phyloP scores from a whole-genome alignment of 2,888 invertebrate species.

The Aethes cnicana region DNA sequence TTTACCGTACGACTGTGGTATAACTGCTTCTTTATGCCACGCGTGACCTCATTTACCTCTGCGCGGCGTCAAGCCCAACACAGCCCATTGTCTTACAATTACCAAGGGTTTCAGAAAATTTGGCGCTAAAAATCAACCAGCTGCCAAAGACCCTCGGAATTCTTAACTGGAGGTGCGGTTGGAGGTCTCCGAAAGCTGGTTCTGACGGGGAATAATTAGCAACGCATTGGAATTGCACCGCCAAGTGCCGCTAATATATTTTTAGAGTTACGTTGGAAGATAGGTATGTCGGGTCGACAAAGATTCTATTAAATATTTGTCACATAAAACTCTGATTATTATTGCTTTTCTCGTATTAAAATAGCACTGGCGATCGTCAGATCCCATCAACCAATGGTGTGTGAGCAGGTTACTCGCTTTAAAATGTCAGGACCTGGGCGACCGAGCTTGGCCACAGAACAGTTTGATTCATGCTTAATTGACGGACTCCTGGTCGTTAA shows the following conservation, averaged over 20 bases:
- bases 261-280: not conserved
- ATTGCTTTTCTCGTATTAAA: no score
- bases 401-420: no score
- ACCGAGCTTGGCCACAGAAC: no score
- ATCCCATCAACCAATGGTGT: no score
- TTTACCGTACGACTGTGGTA: not conserved
- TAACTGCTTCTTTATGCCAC: slow-evolving; percentile 23
- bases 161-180: not conserved
- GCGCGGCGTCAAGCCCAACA: slow-evolving; percentile 31
- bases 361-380: not conserved
- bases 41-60: slow-evolving; percentile 34
- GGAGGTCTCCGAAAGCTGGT: not conserved
- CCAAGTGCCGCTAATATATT: slow-evolving; percentile 27
- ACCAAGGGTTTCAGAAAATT: slow-evolving; percentile 35
- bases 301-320: no score
- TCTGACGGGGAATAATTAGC: slow-evolving; percentile 21
- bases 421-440: no score
- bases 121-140: slow-evolving; percentile 19
- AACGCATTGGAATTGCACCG: slow-evolving; percentile 30
- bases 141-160: slow-evolving; percentile 1
- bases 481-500: no score
- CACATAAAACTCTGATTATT: no score
- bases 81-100: slow-evolving; percentile 34
- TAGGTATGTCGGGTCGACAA: no score
- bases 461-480: no score